phyloP scores from a whole-genome alignment of 2,797 vertebrate species.

The Lophius americanus region DNA sequence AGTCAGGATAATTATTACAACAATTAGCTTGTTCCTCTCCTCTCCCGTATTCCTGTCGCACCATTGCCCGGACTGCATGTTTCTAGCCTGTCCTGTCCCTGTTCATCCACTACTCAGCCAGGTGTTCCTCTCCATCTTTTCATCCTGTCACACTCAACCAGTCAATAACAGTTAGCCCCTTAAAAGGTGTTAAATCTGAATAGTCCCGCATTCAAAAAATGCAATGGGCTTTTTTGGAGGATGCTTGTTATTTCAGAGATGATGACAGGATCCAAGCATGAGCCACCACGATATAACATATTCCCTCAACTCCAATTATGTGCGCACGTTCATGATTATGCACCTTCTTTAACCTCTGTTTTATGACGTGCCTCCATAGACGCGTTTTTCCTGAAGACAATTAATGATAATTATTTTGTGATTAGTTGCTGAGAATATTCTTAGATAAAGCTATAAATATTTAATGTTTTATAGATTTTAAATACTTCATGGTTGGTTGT shows the following conservation, averaged over 20 bases:
- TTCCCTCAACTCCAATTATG: too few species aligned
- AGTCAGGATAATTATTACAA: slow-evolving; percentile 73
- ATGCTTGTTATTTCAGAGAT: background rate
- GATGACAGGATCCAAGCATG: background rate
- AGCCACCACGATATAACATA: too few species aligned
- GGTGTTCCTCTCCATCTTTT: slow-evolving; percentile 36
- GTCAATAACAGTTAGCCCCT: background rate
- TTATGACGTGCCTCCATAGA: too few species aligned
- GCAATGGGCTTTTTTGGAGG: too few species aligned
- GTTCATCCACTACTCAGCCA: slow-evolving; percentile 35
- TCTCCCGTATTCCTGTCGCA: slow-evolving; percentile 32
- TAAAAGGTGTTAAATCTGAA: background rate
- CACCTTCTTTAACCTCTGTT: too few species aligned
- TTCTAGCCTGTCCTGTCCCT: slow-evolving; percentile 7
- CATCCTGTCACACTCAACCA: slow-evolving; percentile 3
- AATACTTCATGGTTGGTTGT: too few species aligned
- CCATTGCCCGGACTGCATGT: slow-evolving; percentile 10
- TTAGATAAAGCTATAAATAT: too few species aligned
- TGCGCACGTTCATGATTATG: too few species aligned
- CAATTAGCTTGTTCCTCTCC: slow-evolving; percentile 62
- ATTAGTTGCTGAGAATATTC: too few species aligned
- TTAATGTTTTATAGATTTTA: too few species aligned
- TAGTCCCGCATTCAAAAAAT: background rate
- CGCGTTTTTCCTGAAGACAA: too few species aligned
- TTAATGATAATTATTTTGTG: too few species aligned